phyloP scores from a whole-genome alignment of 2,797 vertebrate species.

The Liparis tanakae region DNA sequence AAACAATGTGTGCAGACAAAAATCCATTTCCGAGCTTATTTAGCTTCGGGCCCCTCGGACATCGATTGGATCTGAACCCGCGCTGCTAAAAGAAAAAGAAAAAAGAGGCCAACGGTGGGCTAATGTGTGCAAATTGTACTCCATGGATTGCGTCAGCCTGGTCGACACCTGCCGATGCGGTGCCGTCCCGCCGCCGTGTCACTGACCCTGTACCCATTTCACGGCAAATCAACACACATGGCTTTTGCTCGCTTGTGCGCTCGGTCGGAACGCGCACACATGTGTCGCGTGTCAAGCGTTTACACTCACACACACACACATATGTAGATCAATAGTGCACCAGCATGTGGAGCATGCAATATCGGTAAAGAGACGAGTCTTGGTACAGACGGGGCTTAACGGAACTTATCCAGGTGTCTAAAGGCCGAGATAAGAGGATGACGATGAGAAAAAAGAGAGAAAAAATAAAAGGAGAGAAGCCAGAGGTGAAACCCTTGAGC shows the following conservation, averaged over 20 bases:
- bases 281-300: neutral
- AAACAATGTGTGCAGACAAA: slow-evolving; percentile 35
- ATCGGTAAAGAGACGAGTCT: slow-evolving; percentile 31
- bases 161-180: slow-evolving; percentile 56
- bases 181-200: slow-evolving; percentile 47
- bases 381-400: slow-evolving; percentile 18
- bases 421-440: slow-evolving; percentile 11
- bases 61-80: slow-evolving; percentile 67
- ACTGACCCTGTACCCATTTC: slow-evolving; percentile 60
- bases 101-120: slow-evolving; percentile 52
- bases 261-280: neutral
- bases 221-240: slow-evolving; percentile 41
- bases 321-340: slow-evolving; percentile 48
- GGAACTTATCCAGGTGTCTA: slow-evolving; percentile 31
- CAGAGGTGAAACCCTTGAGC: neutral
- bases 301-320: slow-evolving; percentile 6
- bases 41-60: slow-evolving; percentile 57
- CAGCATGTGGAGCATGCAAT: slow-evolving; percentile 8
- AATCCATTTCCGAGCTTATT: slow-evolving; percentile 66
- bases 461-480: no score
- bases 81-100: slow-evolving; percentile 41
- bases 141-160: slow-evolving; percentile 47
- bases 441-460: neutral
- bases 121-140: slow-evolving; percentile 66
- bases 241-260: slow-evolving; percentile 29